Evolutionary conservation across 2,888 invertebrate species (phyloP), one percentile per base, ranked within the genome.

Genomic region (Dorcus hopei): DNA sequence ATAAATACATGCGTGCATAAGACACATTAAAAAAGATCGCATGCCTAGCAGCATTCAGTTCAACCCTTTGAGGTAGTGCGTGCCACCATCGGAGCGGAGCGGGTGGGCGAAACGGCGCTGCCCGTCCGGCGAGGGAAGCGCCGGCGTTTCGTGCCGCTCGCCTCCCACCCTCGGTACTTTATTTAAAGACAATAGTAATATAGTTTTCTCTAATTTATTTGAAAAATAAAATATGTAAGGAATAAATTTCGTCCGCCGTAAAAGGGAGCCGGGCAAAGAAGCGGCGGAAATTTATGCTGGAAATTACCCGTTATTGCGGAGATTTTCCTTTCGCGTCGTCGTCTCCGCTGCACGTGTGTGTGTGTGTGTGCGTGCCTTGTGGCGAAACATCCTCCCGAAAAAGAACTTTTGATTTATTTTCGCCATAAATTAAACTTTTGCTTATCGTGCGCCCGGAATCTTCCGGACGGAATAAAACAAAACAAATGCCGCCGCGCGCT

Each of bases 1-100:
- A 72, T 72, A 71, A 75, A 78, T 77, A 76, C 69, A 77, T 76
- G 78, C 77, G 78, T 78, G 78, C 65, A 70, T 66, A 67, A 68
- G 63, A 68, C 64, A 75, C 77, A 77, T 77, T 77, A 76, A 76
- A 77, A 77, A 77, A 69, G 67, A 67, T 73, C 68, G 74, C 74
- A 74, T 74, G 73, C 62, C 69, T 58, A 60, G 65, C 63, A 62
- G 68, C 72, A 72, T 72, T 73, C 72, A 71, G 68, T 72, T 68
- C 65, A 57, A 65, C 64, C 67, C 68, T 66, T 66, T 66, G 59
- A 65, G 53, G 42, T 66, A 68, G 66, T 63, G 38, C 55, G 45
- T 54, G 55, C 61, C 67, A 54, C 51, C 50, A 68, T 68, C 26
- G 26, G 26, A 33, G 26, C 3, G 26, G 26, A 33, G 26, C 26